Percentiles rank a stretch among this genome's conserved stretches.
Evolutionary conservation across 2,888 invertebrate species (phyloP).

Genomic region (Hypercompe scribonia): DNA sequence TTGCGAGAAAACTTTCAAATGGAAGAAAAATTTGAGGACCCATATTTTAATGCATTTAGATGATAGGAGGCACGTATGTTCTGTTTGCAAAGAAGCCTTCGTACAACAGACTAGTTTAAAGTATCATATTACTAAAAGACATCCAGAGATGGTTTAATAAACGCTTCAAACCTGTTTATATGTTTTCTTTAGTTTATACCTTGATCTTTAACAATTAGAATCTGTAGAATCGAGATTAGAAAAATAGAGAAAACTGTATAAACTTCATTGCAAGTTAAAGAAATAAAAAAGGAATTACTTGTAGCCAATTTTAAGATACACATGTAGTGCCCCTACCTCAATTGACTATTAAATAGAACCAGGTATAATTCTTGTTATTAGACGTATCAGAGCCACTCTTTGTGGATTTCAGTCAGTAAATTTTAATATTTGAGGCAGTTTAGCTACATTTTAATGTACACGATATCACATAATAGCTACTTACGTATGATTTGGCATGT

Average conservation of each 20-base stretch:
- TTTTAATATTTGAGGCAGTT: too few relatives aligned
- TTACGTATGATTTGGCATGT: not conserved
- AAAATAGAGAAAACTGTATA: too few relatives aligned
- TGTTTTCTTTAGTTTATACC: not conserved
- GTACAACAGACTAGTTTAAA: constrained; percentile 61
- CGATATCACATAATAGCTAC: not conserved
- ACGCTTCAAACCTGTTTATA: not conserved
- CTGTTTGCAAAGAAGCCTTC: constrained; percentile 62
- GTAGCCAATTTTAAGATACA: too few relatives aligned
- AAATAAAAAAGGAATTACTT: too few relatives aligned
- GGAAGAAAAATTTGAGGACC: constrained; percentile 39
- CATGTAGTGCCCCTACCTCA: too few relatives aligned
- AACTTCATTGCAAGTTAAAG: too few relatives aligned
- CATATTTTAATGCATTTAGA: constrained; percentile 63
- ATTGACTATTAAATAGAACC: not conserved
- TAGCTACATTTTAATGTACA: too few relatives aligned
- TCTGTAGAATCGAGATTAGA: not conserved
- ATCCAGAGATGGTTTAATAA: constrained; percentile 50
- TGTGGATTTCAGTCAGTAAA: too few relatives aligned
- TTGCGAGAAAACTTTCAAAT: constrained; percentile 58
- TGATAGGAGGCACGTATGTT: constrained; percentile 58
- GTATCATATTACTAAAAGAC: constrained; percentile 58
- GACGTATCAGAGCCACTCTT: not conserved
- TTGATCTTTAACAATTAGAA: not conserved
- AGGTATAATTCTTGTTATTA: not conserved